Evolutionary conservation across 2,113 vertebrate species (phyloP), one percentile per base, ranked within the genome.

Genomic region (Sapajus apella): DNA sequence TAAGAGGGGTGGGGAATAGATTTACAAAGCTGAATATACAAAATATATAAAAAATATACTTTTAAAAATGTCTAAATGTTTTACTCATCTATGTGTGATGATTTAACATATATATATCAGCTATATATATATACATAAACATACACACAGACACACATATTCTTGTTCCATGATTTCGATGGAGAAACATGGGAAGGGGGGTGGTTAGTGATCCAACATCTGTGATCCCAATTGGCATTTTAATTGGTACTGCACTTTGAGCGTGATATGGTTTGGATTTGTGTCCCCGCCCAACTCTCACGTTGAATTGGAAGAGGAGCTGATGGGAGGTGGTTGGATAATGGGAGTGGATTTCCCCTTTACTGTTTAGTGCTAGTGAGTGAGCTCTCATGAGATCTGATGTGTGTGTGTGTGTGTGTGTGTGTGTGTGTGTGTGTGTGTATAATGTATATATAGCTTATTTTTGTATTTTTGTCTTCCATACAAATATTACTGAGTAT

Each of bases 401-500:
- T 30, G 17, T 17, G 16, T 52, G 4, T 50, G 37, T 40, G 37
- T 40, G 37, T 40, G 37, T 40, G 37, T 40, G 37, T 40, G 37
- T 37, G 37, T 50, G 3, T 50, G 47, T 14, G 47, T 52, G 14
- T 52, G 52, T 52, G 5, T 52, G 52, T 17, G 16, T 52, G 16
- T 52, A 5, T 52, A 17, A 52, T 52, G 52, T 52, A 52, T 52
- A 52, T 17, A 52, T 6, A 52, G 52, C 21, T 87, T 55, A 50
- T 43, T 58, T 79, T 86, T 86, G n/a, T 86, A 77, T 91, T 81
- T 88, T 90, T 83, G 27, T 66, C 32, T 80, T 92, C 32, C 84
- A 23, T 55, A 20, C 11, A 70, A 85, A 81, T 90, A 88, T 64
- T 73, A 66, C 45, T 95, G 40, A 81, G 72, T 89, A 23, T 16